phyloP scores from a whole-genome alignment of 2,113 vertebrate species.

The Herpetotheres cachinnans region DNA sequence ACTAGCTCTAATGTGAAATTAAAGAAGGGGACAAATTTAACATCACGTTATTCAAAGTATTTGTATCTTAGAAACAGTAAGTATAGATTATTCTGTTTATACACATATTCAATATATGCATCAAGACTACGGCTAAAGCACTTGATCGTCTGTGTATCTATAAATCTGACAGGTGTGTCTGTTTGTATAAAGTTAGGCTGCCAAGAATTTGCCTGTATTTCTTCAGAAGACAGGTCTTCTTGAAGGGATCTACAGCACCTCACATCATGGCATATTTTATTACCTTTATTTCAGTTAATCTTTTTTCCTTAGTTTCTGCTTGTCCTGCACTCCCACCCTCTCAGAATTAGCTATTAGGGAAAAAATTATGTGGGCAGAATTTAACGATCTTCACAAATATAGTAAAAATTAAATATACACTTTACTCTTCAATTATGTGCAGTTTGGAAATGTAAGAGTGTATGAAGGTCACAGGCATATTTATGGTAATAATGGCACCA shows the following conservation, averaged over 20 bases:
- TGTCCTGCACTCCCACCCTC: neutral
- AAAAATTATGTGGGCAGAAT: neutral
- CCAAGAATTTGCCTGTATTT: conserved; percentile 13
- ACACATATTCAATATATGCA: neutral
- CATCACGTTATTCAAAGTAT: neutral
- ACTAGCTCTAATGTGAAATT: neutral
- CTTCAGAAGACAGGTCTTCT: neutral
- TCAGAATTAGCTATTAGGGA: neutral
- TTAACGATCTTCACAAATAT: neutral
- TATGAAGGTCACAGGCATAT: neutral
- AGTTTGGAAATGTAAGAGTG: neutral
- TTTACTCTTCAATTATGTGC: neutral
- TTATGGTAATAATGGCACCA: neutral
- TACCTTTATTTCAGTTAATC: neutral
- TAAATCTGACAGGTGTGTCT: neutral
- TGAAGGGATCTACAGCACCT: neutral
- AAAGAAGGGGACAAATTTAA: neutral
- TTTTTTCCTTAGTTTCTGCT: neutral
- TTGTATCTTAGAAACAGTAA: neutral
- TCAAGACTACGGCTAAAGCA: neutral
- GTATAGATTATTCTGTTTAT: neutral
- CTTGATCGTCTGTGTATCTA: neutral
- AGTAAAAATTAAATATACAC: neutral
- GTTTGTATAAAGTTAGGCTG: neutral
- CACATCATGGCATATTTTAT: neutral